Evolutionary conservation across 2,888 invertebrate species (phyloP), one percentile per base, ranked within the genome.

Genomic region (Sclerodermus sp.): DNA sequence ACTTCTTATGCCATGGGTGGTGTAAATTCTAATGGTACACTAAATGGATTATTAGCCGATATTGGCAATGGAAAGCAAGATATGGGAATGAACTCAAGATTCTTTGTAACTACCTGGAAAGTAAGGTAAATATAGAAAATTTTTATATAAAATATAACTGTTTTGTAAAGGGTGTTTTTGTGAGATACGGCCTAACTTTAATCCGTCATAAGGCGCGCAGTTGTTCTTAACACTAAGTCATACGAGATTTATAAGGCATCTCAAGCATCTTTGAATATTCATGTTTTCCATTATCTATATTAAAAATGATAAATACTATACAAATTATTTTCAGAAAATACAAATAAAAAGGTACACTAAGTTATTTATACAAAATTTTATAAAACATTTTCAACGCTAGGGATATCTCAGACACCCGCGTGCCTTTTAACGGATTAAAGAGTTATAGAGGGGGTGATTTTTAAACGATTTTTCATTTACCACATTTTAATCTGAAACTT

Each of bases 41-140:
- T 14, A 6, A 10, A 9, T 29, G 51, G 58, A 17, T 53, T 66
- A 53, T n/a, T 66, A 32, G 52, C 47, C 0, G 55, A 55, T 9
- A 10, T 66, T 30, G 45, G 47, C 12, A 45, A 31, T 1, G 66
- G 64, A 5, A 43, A 3, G 8, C 51, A 55, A 18, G 66, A 66
- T 42, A 55, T 66, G 36, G 60, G 55, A 4, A 58, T 62, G 62
- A 66, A 66, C 41, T 31, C 38, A 5, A 54, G 57, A 15, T 32
- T 15, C 4, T n/a, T 58, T 29, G 9, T 51, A 13, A 12, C 34
- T 9, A 45, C 46, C 36, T 64, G 64, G 64, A 60, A 53, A 4
- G n/a, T 57, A 42, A 54, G 36, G 62, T 55, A 48, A 13, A n/a
- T n/a, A n/a, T n/a, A n/a, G n/a, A n/a, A n/a, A n/a, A n/a, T n/a